Evolutionary conservation across 2,888 invertebrate species (phyloP).

Genomic region (Tetramorium bicarinatum): DNA sequence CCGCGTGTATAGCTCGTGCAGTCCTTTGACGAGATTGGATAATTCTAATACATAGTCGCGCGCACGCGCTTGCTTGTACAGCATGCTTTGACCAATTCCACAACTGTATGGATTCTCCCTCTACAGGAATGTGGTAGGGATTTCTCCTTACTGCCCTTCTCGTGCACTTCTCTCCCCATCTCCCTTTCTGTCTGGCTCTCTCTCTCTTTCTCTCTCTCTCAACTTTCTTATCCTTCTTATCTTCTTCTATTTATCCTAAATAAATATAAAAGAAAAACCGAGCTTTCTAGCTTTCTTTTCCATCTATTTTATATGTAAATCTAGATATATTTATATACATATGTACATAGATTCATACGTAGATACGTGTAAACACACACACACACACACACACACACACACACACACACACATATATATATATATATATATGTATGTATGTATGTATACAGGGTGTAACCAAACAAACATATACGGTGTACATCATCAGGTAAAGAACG

Average conservation of each 20-base stretch:
- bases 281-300: background rate
- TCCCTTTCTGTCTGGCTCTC: conserved; percentile 25
- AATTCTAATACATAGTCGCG: conserved; percentile 81
- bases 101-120: conserved; percentile 71
- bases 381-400: too few relatives aligned
- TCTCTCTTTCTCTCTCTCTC: conserved; percentile 18
- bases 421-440: background rate
- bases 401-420: background rate
- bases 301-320: conserved; percentile 13
- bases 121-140: conserved; percentile 60
- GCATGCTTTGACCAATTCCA: conserved; percentile 80
- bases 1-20: conserved; percentile 69
- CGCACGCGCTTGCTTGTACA: conserved; percentile 63
- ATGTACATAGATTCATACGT: too few relatives aligned
- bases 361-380: too few relatives aligned
- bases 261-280: conserved; percentile 23
- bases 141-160: conserved; percentile 59
- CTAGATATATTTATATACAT: background rate
- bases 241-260: conserved; percentile 47
- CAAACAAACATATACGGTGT: too few relatives aligned
- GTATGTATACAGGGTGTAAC: too few relatives aligned
- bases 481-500: too few relatives aligned
- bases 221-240: conserved; percentile 55
- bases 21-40: conserved; percentile 75
- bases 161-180: conserved; percentile 36